Percentiles rank a stretch among this genome's conserved stretches.
phyloP scores from a whole-genome alignment of 2,113 vertebrate genomes.

The Prionailurus bengalensis region DNA sequence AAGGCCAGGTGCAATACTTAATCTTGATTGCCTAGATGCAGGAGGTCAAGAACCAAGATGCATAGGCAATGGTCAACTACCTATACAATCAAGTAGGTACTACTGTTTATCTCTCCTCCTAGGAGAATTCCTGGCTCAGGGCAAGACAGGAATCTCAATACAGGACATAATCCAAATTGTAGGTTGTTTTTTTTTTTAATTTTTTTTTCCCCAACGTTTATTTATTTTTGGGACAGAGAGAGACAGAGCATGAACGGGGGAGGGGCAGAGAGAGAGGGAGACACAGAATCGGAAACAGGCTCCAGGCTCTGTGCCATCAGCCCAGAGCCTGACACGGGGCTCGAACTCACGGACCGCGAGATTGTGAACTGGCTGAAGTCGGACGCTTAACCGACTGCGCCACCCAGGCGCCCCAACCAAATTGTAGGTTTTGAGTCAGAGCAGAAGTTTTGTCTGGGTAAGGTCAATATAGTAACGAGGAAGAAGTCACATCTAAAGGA shows the following conservation, averaged over 20 bases:
- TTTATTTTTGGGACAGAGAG: too few species aligned
- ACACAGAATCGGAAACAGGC: too few species aligned
- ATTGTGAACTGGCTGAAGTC: too few species aligned
- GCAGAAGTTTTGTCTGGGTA: neutral
- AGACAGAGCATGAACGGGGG: too few species aligned
- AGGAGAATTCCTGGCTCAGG: neutral
- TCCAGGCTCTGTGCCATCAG: too few species aligned
- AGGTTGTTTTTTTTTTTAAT: too few species aligned
- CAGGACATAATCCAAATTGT: neutral
- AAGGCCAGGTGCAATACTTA: neutral
- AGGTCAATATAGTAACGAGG: neutral
- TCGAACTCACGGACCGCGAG: too few species aligned
- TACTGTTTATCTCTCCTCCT: neutral
- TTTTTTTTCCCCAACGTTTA: too few species aligned
- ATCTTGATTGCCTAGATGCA: neutral
- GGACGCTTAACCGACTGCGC: too few species aligned
- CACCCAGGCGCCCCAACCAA: neutral
- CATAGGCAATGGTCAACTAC: neutral
- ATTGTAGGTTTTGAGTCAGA: neutral
- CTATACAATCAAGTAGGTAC: neutral
- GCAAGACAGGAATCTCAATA: neutral
- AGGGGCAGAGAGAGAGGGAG: too few species aligned
- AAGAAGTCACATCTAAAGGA: slow-evolving; percentile 24
- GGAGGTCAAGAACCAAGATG: neutral
- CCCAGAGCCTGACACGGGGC: too few species aligned